phyloP scores from a whole-genome alignment of 2,797 vertebrate genomes.

The Cichlasoma orientale region DNA sequence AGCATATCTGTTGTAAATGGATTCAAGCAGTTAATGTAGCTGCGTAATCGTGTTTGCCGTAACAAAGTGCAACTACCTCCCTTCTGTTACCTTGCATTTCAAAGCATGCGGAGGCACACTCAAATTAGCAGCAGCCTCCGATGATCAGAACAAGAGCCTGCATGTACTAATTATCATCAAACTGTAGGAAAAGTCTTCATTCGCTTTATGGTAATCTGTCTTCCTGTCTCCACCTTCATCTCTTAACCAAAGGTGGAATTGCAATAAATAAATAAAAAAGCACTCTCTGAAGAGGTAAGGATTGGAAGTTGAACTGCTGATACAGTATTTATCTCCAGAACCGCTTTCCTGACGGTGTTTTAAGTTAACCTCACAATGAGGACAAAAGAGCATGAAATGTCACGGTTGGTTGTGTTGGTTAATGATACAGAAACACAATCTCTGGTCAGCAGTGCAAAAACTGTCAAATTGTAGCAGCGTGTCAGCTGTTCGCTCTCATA shows the following conservation, averaged over 20 bases:
- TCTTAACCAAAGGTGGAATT: neutral
- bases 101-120: constrained; percentile 22
- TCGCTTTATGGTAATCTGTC: constrained; percentile 3
- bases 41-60: constrained; percentile 43
- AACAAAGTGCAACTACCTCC: constrained; percentile 44
- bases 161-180: constrained; percentile 46
- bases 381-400: neutral
- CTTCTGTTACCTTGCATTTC: constrained; percentile 47
- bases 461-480: neutral
- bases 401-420: neutral
- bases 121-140: constrained; percentile 36
- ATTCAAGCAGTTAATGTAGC: constrained; percentile 32
- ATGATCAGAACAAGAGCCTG: constrained; percentile 47
- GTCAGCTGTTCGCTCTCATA: neutral
- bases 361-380: neutral
- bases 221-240: neutral
- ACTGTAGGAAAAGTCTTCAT: neutral
- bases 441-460: neutral
- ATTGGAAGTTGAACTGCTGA: neutral
- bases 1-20: constrained; percentile 14
- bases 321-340: neutral
- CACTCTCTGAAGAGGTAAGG: neutral
- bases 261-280: neutral
- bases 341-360: neutral
- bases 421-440: neutral